Base-by-base conservation (phyloP, 2,797 vertebrate genomes). In the Myotis findleyi region DNA sequence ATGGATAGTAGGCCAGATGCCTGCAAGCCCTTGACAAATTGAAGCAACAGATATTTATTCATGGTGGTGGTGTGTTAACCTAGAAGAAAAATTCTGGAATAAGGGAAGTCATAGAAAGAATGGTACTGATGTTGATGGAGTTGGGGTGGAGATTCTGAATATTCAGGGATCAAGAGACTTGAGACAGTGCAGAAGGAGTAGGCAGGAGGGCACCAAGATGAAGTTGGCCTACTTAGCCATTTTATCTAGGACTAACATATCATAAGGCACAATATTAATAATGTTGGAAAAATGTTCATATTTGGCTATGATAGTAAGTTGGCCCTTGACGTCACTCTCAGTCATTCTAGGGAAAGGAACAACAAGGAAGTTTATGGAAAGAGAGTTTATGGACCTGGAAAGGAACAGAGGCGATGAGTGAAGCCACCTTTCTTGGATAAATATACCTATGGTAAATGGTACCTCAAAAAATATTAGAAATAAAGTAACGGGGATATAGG, bases 401-500 rank as follows among this genome's bases (percentile, higher is more conserved):
- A 95, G 27, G 59, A 44, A n/a, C 62, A 80, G n/a, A 82, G 51
- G 36, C n/a, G 71, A 30, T 49, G 47, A 94, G 17, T 36, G 51
- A 89, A 93, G 57, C 6, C n/a, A 83, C 0, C 8, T 49, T 59
- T 53, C 73, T 82, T 85, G n/a, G 21, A 86, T 4, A 21, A 82
- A 47, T 47, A 79, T 73, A 36, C 8, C n/a, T 5, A 87, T n/a
- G 23, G 53, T 20, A 85, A 51, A 47, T 13, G 13, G n/a, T 53
- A 66, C 18, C 57, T 81, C 12, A 72, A 72, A 77, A 96, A 90
- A 83, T 66, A 87, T n/a, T 89, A 72, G 62, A 89, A 27, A 49
- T 62, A 47, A 57, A 92, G 36, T 64, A 53, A 18, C 53, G 21
- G 41, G 14, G 59, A 72, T 27, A 13, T 13, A 25, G 1, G 6